These are phyloP conservation scores for Phoebastria nigripes DNA, from an alignment of 2,797 vertebrate genomes.

Conservation along the genomic window DNA sequence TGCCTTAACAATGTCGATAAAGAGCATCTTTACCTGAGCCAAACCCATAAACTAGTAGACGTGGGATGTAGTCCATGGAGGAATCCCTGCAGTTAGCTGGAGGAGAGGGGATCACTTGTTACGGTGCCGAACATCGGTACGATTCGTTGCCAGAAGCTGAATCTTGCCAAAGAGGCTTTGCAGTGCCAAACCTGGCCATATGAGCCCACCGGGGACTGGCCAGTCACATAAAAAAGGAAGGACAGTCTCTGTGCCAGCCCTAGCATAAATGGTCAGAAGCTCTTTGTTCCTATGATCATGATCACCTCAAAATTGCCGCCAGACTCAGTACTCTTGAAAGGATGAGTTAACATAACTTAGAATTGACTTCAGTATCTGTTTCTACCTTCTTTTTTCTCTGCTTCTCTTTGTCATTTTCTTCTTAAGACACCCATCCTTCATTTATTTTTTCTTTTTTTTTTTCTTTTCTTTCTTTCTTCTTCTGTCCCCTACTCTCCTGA, in stretches of 20 bases:
- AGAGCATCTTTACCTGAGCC: background rate
- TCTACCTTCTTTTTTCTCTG: background rate
- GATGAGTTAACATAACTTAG: background rate
- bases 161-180: background rate
- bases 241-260: background rate
- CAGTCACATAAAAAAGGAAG: background rate
- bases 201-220: fast-evolving
- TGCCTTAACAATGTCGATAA: background rate
- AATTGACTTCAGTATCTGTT: background rate
- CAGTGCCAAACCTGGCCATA: background rate
- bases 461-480: background rate
- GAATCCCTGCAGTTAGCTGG: background rate
- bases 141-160: background rate
- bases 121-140: background rate
- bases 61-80: background rate
- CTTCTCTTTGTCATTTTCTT: background rate
- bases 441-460: background rate
- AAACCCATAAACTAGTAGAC: background rate
- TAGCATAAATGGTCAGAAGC: background rate
- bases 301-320: background rate
- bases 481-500: background rate
- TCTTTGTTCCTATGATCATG: background rate
- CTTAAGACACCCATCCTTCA: background rate
- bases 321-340: background rate
- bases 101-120: background rate